phyloP scores from a whole-genome alignment of 2,888 invertebrate genomes.

The Orgyia antiqua region DNA sequence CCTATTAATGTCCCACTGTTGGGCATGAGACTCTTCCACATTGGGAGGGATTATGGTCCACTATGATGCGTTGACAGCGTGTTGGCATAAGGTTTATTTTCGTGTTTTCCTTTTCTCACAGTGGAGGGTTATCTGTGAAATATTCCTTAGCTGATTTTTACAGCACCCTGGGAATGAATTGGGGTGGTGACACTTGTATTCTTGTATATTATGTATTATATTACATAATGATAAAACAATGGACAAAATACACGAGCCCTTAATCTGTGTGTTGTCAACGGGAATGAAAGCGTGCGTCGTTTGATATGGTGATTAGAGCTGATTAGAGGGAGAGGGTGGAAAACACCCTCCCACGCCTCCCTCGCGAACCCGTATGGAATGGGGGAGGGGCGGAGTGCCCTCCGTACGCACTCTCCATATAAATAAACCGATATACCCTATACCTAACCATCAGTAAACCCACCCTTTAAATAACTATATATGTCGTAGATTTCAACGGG shows the following conservation, averaged over 20 bases:
- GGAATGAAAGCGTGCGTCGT: conserved; percentile 73
- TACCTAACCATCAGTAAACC: conserved; percentile 43
- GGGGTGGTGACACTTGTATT: too few species aligned
- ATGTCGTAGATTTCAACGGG: conserved; percentile 26
- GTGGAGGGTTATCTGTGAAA: too few species aligned
- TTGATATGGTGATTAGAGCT: conserved; percentile 78
- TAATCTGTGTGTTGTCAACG: conserved; percentile 73
- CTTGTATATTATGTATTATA: conserved; percentile 11
- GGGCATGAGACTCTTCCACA: too few species aligned
- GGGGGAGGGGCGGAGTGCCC: conserved; percentile 46
- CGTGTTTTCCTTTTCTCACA: too few species aligned
- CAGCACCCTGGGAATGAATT: too few species aligned
- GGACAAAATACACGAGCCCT: conserved; percentile 36
- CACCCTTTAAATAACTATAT: conserved; percentile 38
- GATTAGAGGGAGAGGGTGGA: conserved; percentile 65
- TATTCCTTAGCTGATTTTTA: too few species aligned
- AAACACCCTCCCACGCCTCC: conserved; percentile 19
- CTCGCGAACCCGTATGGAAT: conserved; percentile 15
- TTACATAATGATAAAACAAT: conserved; percentile 31
- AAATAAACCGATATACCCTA: conserved; percentile 72
- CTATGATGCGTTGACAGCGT: too few species aligned
- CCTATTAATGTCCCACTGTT: too few species aligned
- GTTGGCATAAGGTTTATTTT: too few species aligned
- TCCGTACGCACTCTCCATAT: conserved; percentile 69
- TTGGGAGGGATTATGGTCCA: too few species aligned